These are phyloP conservation scores for Trypoxylus dichotomus DNA, from an alignment of 1,140 invertebrate species.

Conservation along the genomic window DNA sequence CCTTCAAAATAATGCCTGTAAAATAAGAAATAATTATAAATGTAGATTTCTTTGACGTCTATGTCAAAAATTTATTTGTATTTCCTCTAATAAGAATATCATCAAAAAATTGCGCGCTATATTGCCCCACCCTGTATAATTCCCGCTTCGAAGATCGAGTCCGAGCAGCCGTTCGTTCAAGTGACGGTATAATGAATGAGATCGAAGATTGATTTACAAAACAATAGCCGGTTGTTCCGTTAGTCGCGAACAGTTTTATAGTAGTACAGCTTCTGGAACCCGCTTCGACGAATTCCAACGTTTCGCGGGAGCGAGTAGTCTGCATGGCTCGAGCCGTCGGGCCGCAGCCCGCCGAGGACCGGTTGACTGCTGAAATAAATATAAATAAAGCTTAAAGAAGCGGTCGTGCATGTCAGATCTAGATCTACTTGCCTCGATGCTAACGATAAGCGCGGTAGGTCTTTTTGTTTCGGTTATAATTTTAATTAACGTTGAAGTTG, in stretches of 20 bases:
- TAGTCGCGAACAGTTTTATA: not conserved
- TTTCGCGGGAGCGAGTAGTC: not conserved
- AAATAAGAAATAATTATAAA: too few species aligned
- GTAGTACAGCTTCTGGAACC: not conserved
- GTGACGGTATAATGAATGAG: conserved; percentile 2
- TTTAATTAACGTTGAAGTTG: not conserved
- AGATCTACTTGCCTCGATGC: not conserved
- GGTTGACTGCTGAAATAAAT: too few species aligned
- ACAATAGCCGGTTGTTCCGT: not conserved
- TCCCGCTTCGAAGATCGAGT: too few species aligned
- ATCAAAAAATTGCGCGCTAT: too few species aligned
- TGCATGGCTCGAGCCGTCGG: not conserved
- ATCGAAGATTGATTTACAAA: not conserved
- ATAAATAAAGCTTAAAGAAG: not conserved
- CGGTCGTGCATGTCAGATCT: not conserved
- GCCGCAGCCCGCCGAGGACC: not conserved
- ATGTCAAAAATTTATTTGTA: too few species aligned
- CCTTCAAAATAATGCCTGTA: too few species aligned
- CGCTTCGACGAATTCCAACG: not conserved
- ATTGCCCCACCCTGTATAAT: too few species aligned
- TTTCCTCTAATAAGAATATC: too few species aligned
- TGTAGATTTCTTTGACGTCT: too few species aligned
- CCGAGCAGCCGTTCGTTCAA: not conserved
- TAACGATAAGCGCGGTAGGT: not conserved
- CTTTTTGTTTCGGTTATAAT: not conserved